phyloP scores from a whole-genome alignment of 2,113 vertebrate genomes.

The human (Homo sapiens) region DNA sequence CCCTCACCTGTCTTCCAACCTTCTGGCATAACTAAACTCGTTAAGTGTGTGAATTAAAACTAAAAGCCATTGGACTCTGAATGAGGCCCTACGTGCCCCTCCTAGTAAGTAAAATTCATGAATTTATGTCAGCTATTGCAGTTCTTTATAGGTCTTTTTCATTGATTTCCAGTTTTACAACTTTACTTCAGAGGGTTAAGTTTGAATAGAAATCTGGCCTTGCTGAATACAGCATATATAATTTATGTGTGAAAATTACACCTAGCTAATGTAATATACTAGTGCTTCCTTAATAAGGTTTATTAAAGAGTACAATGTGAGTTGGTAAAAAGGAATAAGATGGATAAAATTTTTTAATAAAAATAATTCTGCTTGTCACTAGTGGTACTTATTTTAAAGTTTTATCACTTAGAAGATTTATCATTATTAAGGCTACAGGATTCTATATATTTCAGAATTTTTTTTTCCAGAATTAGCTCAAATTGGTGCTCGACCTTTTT shows the following conservation, averaged over 20 bases:
- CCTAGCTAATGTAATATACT: not conserved
- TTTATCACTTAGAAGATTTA: not conserved
- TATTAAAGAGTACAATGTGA: not conserved
- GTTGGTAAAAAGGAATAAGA: not conserved
- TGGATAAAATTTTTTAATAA: slow-evolving; percentile 11
- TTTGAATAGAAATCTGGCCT: slow-evolving; percentile 9
- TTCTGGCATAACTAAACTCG: not conserved
- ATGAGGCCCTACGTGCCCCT: not conserved
- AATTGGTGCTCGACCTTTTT: not conserved
- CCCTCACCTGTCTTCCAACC: not conserved
- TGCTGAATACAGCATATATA: not conserved
- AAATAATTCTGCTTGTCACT: slow-evolving; percentile 15
- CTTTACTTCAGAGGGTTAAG: slow-evolving; percentile 25
- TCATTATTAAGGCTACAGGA: not conserved
- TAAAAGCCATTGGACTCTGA: not conserved
- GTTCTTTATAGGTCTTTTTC: not conserved
- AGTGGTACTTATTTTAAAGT: slow-evolving; percentile 28
- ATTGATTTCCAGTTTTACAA: slow-evolving; percentile 7
- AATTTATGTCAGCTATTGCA: not conserved
- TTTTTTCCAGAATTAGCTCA: slow-evolving; percentile 6
- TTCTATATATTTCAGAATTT: not conserved
- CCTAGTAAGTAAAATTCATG: not conserved
- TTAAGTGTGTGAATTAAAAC: slow-evolving; percentile 13
- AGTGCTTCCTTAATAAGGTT: not conserved
- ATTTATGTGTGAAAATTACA: slow-evolving; percentile 7